Percentiles rank a stretch among this genome's conserved stretches.
phyloP scores from a whole-genome alignment of 2,797 vertebrate species.

The Vultur gryphus region DNA sequence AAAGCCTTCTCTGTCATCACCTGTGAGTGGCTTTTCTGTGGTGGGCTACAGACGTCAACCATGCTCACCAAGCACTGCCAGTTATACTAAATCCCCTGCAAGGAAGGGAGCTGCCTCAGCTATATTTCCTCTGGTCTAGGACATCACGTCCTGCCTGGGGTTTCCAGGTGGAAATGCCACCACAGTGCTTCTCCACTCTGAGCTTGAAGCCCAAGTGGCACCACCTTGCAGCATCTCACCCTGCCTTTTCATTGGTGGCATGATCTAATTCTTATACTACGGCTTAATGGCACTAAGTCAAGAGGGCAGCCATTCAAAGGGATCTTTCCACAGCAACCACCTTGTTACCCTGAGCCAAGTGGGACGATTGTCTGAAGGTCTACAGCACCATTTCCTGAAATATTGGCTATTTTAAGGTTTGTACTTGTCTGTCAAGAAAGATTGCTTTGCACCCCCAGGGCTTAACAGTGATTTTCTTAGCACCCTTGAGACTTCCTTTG shows the following conservation, averaged over 20 bases:
- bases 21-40: background rate
- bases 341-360: background rate
- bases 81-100: background rate
- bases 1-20: background rate
- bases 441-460: background rate
- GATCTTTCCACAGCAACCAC: background rate
- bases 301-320: background rate
- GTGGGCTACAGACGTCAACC: background rate
- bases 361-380: background rate
- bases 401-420: background rate
- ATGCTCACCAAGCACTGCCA: background rate
- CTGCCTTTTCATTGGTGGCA: background rate
- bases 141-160: background rate
- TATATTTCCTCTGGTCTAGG: background rate
- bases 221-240: background rate
- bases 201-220: background rate
- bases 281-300: background rate
- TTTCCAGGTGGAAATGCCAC: background rate
- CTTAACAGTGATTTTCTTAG: background rate
- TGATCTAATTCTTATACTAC: fast-evolving
- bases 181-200: background rate
- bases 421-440: background rate
- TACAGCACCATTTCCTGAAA: background rate
- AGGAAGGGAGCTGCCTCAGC: background rate
- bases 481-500: background rate